Base-by-base conservation (phyloP, 2,113 vertebrate genomes). In the Noturus placidus region DNA sequence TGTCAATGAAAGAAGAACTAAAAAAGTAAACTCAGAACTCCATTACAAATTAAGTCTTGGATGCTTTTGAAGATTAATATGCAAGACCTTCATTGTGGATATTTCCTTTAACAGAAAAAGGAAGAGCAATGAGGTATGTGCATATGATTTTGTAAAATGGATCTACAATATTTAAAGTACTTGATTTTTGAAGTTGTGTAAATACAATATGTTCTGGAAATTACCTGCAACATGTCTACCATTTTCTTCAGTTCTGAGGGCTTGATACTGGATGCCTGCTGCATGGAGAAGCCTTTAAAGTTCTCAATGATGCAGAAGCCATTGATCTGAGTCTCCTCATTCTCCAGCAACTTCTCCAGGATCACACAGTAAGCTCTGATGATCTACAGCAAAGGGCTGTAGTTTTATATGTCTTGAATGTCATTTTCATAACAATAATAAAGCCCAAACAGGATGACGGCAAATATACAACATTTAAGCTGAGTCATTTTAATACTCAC, bases 301-400 rank as follows among this genome's bases (percentile, higher is more conserved):
- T 99, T 99, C 92, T 99, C 98, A 4, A 99, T 93, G 89, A 99
- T 99, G 91, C 98, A 99, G 94, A 99, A 97, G 65, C 98, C 98
- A 0, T 99, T 99, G 87, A 99, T 99, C 89, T 99, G 98, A 1
- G 97, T 99, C 93, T 99, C 98, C 83, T 99, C 98, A 0, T 98
- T 99, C 92, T 98, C 97, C 92, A 99, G 94, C 15, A 99, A 95
- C 87, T 97, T 97, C 95, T 99, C 98, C 93, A 99, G 93, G 92
- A 99, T 97, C 93, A 99, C 96, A 0, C 98, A 99, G 84, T 99
- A 99, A 3, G 98, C 98, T 84, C 97, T 97, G 90, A 99, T 96
- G 86, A 99, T 99, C 98, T 99, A 85, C 54, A 87, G 22, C 11
- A 46, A 15, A 87, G 4, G 84, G 11, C 9, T 81, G 20, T 8